Evolutionary conservation across 92 coral and sea anemone genomes (phyloP).

Genomic region (Pocillopora meandrina): DNA sequence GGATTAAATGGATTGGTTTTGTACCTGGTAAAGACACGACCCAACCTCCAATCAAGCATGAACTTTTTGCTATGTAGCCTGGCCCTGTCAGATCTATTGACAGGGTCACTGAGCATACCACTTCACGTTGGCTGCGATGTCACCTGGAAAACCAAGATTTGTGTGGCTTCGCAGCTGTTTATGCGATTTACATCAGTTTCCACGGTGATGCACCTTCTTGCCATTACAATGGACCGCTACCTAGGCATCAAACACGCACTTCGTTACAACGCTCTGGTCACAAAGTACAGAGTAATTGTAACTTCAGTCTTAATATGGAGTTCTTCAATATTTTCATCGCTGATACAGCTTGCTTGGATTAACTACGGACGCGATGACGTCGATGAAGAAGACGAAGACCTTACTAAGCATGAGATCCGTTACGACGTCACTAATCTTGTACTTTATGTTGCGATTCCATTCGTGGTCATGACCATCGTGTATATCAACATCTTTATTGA

Average conservation of each 20-base stretch:
- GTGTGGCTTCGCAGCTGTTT: constrained; percentile 50
- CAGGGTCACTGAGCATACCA: constrained; percentile 79
- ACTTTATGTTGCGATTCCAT: constrained; percentile 50
- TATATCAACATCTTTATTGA: constrained; percentile 57
- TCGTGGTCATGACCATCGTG: constrained; percentile 46
- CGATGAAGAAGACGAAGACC: constrained; percentile 42
- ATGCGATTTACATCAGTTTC: constrained; percentile 73
- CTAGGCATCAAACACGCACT: constrained; percentile 67
- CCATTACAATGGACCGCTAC: constrained; percentile 67
- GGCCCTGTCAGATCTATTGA: constrained; percentile 75
- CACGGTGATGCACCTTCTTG: constrained; percentile 50
- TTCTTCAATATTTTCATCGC: constrained; percentile 43
- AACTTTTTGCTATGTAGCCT: constrained; percentile 77
- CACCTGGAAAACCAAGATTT: constrained; percentile 42
- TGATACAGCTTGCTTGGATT: constrained; percentile 58
- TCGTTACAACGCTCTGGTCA: constrained; percentile 66
- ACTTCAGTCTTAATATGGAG: constrained; percentile 41
- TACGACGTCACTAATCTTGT: constrained; percentile 52
- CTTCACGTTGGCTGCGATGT: constrained; percentile 58
- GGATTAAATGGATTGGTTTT: constrained; percentile 67
- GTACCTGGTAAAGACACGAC: constrained; percentile 47
- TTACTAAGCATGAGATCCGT: constrained; percentile 53
- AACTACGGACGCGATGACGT: constrained; percentile 24
- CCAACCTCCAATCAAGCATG: constrained; percentile 58
- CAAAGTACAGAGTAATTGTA: constrained; percentile 41